Conservation (phyloP, 1,140 invertebrate species). For the Stegodyphus mimosarum region DNA sequence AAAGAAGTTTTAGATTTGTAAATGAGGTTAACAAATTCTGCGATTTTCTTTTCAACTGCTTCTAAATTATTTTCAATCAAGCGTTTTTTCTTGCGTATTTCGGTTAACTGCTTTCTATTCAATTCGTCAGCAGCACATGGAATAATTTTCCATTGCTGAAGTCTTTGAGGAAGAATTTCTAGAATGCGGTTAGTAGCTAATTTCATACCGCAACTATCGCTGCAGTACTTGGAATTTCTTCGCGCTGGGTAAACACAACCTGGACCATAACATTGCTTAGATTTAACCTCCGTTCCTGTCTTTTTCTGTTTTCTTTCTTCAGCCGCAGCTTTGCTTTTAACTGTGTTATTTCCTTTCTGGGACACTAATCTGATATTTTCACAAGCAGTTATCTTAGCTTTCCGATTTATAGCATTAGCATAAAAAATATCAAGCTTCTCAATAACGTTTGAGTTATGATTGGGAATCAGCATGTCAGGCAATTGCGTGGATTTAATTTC, state of each 20-base stretch:
- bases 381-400: conserved; percentile 9
- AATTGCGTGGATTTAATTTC: too few species aligned
- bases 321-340: not conserved
- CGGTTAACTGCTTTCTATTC: conserved; percentile 84
- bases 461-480: too few species aligned
- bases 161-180: conserved; percentile 84
- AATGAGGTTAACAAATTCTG: conserved; percentile 73
- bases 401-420: not conserved
- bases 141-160: conserved; percentile 93
- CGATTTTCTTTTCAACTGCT: conserved; percentile 80
- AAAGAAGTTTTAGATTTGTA: not conserved
- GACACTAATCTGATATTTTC: conserved; percentile 5
- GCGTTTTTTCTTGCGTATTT: conserved; percentile 80
- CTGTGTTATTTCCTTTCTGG: not conserved
- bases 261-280: conserved; percentile 88
- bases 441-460: too few species aligned
- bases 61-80: conserved; percentile 70
- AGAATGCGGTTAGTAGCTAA: conserved; percentile 79
- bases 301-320: conserved; percentile 33
- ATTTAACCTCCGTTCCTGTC: not conserved
- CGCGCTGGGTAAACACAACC: conserved; percentile 82
- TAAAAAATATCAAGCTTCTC: too few species aligned
- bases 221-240: conserved; percentile 94
- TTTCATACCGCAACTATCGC: conserved; percentile 90
- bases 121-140: conserved; percentile 86